Conservation (phyloP, 1,140 invertebrate species). For the Eubasilissa regina region DNA sequence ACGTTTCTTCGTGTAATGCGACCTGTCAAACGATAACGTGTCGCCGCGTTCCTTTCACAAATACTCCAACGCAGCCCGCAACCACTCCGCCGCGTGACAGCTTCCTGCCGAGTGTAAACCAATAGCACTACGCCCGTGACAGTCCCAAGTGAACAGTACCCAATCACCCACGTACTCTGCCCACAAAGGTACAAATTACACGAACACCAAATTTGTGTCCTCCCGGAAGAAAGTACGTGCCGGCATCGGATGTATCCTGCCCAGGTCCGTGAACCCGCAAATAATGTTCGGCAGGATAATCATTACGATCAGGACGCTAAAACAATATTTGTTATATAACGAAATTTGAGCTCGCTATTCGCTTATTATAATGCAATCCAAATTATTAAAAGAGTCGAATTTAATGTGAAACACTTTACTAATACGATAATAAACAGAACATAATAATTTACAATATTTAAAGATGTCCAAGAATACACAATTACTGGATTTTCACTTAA, state of each 20-base stretch:
- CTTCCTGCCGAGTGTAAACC: neutral
- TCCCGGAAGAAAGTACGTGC: conserved; percentile 34
- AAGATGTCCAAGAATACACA: too few relatives aligned
- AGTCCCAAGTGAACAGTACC: neutral
- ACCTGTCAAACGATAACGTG: too few relatives aligned
- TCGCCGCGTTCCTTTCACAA: neutral
- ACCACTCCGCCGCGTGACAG: neutral
- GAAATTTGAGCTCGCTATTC: neutral
- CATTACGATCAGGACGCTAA: neutral
- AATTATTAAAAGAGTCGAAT: too few relatives aligned
- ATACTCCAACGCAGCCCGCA: neutral
- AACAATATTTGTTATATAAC: neutral
- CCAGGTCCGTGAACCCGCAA: neutral
- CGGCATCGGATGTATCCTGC: conserved; percentile 9
- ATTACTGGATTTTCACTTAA: too few relatives aligned
- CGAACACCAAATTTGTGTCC: neutral
- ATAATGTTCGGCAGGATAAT: neutral
- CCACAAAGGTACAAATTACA: neutral
- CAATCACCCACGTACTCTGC: neutral
- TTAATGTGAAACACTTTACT: too few relatives aligned
- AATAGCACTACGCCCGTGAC: neutral
- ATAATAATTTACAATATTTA: too few relatives aligned
- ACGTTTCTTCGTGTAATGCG: too few relatives aligned
- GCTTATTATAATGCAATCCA: too few relatives aligned
- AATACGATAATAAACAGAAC: too few relatives aligned